Conservation (phyloP, 1,140 invertebrate species). For the Nasonia vitripennis region DNA sequence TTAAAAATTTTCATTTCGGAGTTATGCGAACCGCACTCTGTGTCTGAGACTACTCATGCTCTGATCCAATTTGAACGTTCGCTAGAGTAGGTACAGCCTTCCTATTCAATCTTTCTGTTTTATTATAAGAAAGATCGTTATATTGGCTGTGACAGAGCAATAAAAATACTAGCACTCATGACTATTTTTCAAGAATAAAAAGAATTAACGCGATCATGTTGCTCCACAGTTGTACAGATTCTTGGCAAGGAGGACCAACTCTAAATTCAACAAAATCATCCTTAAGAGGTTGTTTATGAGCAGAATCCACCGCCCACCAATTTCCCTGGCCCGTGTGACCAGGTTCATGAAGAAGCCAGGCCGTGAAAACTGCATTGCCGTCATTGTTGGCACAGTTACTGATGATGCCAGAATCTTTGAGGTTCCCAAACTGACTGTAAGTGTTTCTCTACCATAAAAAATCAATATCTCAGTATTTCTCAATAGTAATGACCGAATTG, state of each 20-base stretch:
- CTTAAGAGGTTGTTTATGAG: constrained; percentile 98
- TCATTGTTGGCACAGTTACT: constrained; percentile 96
- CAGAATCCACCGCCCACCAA: constrained; percentile 93
- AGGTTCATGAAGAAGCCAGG: constrained; percentile 91
- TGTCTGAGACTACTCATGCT: constrained; percentile 50
- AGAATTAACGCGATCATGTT: not conserved
- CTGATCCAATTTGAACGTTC: constrained; percentile 61
- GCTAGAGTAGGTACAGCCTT: constrained; percentile 56
- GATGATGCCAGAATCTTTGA: constrained; percentile 95
- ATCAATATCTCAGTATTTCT: not conserved
- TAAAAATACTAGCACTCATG: too few relatives aligned
- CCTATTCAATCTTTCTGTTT: constrained; percentile 58
- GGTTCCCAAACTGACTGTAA: constrained; percentile 93
- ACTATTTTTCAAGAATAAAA: too few relatives aligned
- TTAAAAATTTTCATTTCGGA: not conserved
- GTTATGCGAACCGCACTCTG: constrained; percentile 59
- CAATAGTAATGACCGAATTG: not conserved
- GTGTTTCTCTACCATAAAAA: constrained; percentile 54
- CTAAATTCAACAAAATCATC: constrained; percentile 98
- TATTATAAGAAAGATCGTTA: constrained; percentile 49
- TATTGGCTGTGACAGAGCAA: constrained; percentile 53
- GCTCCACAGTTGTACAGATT: constrained; percentile 91
- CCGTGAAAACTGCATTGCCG: constrained; percentile 91
- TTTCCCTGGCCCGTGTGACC: constrained; percentile 91
- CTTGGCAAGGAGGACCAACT: constrained; percentile 93